Evolutionary conservation across 2,113 vertebrate species (phyloP), one percentile per base, ranked within the genome.

Genomic region (Aptenodytes forsteri): DNA sequence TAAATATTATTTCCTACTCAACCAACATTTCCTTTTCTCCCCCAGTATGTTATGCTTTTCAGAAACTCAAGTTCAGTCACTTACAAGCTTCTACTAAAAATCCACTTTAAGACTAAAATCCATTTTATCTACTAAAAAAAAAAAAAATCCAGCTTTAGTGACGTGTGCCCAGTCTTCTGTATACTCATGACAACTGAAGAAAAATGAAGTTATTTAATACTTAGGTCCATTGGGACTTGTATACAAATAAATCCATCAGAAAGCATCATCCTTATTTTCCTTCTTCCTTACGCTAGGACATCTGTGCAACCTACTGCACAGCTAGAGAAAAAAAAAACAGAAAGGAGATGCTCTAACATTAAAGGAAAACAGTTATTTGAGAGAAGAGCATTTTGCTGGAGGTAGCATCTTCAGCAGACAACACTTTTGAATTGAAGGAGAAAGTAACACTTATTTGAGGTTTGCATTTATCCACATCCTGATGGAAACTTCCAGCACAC

Each of bases 221-320:
- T 85, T 93, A 44, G 22, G 38, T 90, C 93, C 66, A 20, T 1
- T 85, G 81, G 84, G 94, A 93, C 81, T 80, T 77, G 54, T 85
- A 85, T 42, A 88, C 91, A 91, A 91, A 94, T 93, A 96, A 90
- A 96, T 91, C 83, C 89, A 88, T 87, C 91, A 93, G 89, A 94
- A 92, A 89, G n/a, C 89, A 91, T 93, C 78, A 90, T 93, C 71
- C 81, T 90, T 87, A 80, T 94, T 96, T 94, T 85, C 92, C 66
- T 52, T 85, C 94, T 83, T 90, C 95, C 93, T 93, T 96, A 90
- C 87, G 93, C 40, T 93, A 69, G 71, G 25, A 95, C 93, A 96
- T 96, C 94, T 96, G 94, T 94, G 87, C 89, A 96, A 87, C 25
- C 19, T 73, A 69, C 22, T 82, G 65, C 73, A 76, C 22, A 85